phyloP scores from a whole-genome alignment of 2,797 vertebrate genomes.

The Trachurus trachurus region DNA sequence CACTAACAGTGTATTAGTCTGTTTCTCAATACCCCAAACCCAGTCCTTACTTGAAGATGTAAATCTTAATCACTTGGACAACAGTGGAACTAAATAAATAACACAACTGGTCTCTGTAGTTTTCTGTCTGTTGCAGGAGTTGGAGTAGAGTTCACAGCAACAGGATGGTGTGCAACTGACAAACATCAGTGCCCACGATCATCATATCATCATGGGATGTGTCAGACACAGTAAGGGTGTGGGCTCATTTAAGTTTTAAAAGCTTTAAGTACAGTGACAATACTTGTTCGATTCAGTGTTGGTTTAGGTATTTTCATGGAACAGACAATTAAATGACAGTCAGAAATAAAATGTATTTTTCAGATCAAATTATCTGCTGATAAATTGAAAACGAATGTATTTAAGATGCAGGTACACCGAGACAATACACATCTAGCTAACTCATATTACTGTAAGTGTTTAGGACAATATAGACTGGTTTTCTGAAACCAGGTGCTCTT shows the following conservation, averaged over 20 bases:
- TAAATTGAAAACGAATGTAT: background rate
- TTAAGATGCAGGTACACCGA: background rate
- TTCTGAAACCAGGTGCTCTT: background rate
- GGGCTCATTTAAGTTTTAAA: background rate
- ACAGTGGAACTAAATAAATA: background rate
- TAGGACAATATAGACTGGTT: background rate
- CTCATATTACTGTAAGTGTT: background rate
- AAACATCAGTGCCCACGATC: background rate
- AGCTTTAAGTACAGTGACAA: background rate
- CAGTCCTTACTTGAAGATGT: background rate
- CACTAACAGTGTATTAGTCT: background rate
- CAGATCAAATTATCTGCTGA: background rate
- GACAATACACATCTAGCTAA: background rate
- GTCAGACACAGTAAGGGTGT: background rate
- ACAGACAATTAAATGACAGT: background rate
- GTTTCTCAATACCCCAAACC: background rate
- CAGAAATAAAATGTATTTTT: background rate
- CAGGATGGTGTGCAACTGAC: background rate
- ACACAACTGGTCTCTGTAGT: background rate
- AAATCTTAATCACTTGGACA: constrained; percentile 6
- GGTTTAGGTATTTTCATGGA: background rate
- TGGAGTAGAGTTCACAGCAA: background rate
- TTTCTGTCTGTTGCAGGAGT: background rate
- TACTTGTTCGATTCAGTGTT: background rate
- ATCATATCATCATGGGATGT: background rate